Evolutionary conservation across 2,113 vertebrate species (phyloP).

Genomic region (Nycticorax nycticorax): DNA sequence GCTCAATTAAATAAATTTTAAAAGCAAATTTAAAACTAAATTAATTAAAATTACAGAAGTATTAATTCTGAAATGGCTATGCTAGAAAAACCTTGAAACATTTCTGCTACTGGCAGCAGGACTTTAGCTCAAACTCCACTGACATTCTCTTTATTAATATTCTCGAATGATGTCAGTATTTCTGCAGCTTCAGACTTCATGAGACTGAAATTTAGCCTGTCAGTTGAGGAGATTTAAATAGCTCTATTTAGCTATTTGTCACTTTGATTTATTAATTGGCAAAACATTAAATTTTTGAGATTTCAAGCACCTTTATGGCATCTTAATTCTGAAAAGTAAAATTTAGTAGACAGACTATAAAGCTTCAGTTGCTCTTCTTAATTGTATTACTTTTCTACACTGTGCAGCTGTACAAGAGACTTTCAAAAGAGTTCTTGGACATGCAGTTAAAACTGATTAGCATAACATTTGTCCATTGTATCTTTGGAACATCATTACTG

Average conservation of each 20-base stretch:
- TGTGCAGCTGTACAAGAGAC: background rate
- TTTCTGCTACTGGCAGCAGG: background rate
- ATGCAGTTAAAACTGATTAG: background rate
- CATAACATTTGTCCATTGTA: background rate
- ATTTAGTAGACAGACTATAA: background rate
- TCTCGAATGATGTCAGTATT: background rate
- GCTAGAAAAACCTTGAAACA: background rate
- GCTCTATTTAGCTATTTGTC: conserved; percentile 10
- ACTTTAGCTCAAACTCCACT: background rate
- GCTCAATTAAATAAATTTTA: background rate
- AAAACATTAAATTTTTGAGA: conserved; percentile 29
- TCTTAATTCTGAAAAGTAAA: conserved; percentile 24
- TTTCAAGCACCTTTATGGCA: background rate
- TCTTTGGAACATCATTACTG: background rate
- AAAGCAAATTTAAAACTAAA: background rate
- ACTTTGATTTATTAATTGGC: conserved; percentile 29
- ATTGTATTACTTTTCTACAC: background rate
- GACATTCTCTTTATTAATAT: background rate
- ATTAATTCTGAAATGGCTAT: background rate
- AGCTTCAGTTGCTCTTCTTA: background rate
- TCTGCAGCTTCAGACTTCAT: background rate
- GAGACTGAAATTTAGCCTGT: background rate
- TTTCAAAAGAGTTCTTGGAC: conserved; percentile 16
- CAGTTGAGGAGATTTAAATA: conserved; percentile 8
- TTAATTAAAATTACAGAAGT: background rate